Percentiles rank a stretch among this genome's conserved stretches.
phyloP scores from a whole-genome alignment of 2,888 invertebrate genomes.

The Allolobophora icterica region DNA sequence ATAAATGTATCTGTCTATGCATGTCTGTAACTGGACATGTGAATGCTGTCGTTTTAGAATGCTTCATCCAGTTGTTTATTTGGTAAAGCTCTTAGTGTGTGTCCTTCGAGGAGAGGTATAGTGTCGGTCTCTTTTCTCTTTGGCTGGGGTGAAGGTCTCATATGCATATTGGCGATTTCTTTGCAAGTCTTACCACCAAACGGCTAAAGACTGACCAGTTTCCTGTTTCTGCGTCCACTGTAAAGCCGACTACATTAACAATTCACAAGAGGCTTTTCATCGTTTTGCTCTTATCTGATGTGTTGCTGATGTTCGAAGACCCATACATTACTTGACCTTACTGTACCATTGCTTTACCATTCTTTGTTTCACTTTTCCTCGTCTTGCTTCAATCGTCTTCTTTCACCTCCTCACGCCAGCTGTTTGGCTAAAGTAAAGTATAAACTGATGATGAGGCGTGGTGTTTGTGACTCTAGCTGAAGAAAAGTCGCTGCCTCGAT shows the following conservation, averaged over 20 bases:
- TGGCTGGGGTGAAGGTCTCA: too few species aligned
- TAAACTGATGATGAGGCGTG: background rate
- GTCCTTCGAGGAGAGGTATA: too few species aligned
- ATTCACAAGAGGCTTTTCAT: background rate
- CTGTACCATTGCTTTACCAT: background rate
- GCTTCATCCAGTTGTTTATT: too few species aligned
- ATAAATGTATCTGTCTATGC: too few species aligned
- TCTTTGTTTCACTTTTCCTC: background rate
- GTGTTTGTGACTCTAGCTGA: background rate
- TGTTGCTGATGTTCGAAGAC: background rate
- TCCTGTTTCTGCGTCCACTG: background rate
- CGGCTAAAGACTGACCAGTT: too few species aligned
- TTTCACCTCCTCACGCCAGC: background rate
- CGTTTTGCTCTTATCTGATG: too few species aligned
- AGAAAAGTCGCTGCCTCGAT: background rate
- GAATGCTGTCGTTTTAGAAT: too few species aligned
- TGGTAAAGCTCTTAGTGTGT: too few species aligned
- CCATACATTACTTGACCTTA: background rate
- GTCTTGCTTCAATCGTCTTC: background rate
- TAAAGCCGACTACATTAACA: background rate
- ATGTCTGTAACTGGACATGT: too few species aligned
- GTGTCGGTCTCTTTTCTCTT: too few species aligned
- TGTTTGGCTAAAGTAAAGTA: background rate
- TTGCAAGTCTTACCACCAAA: too few species aligned
- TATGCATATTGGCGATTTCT: too few species aligned